Conservation (phyloP, 2,888 invertebrate species). For the Tinea pellionella region DNA sequence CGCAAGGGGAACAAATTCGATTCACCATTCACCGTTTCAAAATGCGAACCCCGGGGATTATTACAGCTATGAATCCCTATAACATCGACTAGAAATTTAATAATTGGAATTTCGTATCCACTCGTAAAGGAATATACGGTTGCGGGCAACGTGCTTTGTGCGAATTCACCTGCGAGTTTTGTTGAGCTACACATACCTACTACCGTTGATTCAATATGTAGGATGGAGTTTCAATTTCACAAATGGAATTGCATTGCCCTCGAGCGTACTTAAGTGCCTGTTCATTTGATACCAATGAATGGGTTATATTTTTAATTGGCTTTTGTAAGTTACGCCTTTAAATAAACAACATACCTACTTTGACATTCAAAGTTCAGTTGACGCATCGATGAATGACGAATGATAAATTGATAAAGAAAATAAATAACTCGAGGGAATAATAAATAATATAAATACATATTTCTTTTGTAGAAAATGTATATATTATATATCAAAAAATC, state of each 20-base stretch:
- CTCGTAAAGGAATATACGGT: background rate
- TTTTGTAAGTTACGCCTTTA: no score
- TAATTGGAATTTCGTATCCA: background rate
- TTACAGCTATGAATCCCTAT: no score
- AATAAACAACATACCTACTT: no score
- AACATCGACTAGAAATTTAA: background rate
- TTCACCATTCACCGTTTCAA: no score
- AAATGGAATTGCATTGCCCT: background rate
- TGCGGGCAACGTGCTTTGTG: background rate
- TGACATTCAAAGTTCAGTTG: no score
- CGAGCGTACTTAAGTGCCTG: background rate
- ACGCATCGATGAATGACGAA: no score
- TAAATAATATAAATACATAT: background rate
- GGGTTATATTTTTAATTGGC: no score
- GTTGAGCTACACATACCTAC: background rate
- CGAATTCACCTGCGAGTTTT: background rate
- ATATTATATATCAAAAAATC: background rate
- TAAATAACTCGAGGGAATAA: background rate
- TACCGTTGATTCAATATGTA: background rate
- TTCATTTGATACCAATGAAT: background rate
- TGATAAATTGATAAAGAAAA: background rate
- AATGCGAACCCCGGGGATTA: no score
- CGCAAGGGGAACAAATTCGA: no score
- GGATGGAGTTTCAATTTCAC: background rate
- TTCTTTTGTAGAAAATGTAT: background rate